Evolutionary conservation across 1,140 invertebrate species (phyloP), one percentile per base, ranked within the genome.

Genomic region (Lycorma delicatula): DNA sequence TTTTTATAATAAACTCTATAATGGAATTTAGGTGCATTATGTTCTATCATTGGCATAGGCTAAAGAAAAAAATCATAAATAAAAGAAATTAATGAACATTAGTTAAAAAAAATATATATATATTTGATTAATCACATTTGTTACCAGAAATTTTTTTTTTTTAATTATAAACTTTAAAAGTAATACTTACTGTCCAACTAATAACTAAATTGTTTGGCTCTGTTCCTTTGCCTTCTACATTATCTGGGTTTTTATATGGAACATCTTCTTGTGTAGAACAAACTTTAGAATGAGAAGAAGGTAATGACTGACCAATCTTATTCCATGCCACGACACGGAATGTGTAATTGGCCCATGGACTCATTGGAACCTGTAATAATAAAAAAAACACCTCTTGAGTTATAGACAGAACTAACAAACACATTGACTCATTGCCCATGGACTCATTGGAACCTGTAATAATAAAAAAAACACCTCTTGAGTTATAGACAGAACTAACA

Each of bases 281-380:
- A 13, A 85, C 77, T 6, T 81, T 77, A 12, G 87, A 87, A 73
- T 92, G 83, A 47, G 75, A 59, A 60, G 93, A 97, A 0, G 95
- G 91, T 27, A 80, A 66, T 25, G 94, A 98, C 5, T 81, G 79
- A 0, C 96, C 96, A 64, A 98, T 90, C 74, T 92, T 93, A 73
- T 98, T 98, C 68, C 81, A 81, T 0, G 95, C 93, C 54, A 93
- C 80, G 3, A 98, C 91, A 34, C 95, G 78, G 80, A 97, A 98
- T 0, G 94, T 98, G 68, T 98, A 98, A 73, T 97, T 98, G 0
- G 91, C 83, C 89, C 91, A 97, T 0, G 94, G 93, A 46, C 82
- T 86, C 79, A 97, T 84, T 34, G 80, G 75, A 2, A 91, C 75
- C 75, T 73, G 58, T 56, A 58, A 61, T 12, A 38, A 29, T 34